Evolutionary conservation across 2,113 vertebrate genomes (phyloP).

Genomic region (Galbula dea): DNA sequence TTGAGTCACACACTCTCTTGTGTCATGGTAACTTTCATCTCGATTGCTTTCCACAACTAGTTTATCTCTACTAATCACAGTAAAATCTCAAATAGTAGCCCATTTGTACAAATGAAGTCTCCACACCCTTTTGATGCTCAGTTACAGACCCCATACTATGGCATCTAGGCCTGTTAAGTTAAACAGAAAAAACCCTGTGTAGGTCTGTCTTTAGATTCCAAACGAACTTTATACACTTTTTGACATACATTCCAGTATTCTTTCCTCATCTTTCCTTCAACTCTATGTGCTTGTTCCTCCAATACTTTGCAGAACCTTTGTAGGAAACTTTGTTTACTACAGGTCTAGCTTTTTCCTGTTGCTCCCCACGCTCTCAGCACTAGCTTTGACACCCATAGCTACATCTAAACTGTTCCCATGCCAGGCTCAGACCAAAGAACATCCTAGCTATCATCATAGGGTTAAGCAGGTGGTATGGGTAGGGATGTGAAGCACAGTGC

Average conservation of each 20-base stretch:
- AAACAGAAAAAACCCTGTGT: background rate
- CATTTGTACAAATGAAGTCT: background rate
- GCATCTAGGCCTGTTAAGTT: background rate
- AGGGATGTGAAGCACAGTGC: background rate
- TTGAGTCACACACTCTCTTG: background rate
- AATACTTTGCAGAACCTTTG: background rate
- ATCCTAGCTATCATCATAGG: background rate
- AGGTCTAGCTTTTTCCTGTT: background rate
- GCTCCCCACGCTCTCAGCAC: background rate
- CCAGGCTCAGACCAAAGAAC: background rate
- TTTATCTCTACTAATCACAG: background rate
- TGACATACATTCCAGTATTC: background rate
- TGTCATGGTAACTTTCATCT: background rate
- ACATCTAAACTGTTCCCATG: background rate
- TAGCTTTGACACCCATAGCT: background rate
- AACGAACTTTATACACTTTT: background rate
- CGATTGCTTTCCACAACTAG: background rate
- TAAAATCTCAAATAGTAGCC: background rate
- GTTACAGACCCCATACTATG: background rate
- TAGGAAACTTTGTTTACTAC: background rate
- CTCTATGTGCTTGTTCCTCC: background rate
- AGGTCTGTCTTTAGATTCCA: background rate
- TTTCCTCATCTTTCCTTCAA: background rate
- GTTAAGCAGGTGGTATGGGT: background rate
- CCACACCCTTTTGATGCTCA: background rate